Base-by-base conservation (phyloP, 1,140 invertebrate species). In the Drosophila malerkotliana region DNA sequence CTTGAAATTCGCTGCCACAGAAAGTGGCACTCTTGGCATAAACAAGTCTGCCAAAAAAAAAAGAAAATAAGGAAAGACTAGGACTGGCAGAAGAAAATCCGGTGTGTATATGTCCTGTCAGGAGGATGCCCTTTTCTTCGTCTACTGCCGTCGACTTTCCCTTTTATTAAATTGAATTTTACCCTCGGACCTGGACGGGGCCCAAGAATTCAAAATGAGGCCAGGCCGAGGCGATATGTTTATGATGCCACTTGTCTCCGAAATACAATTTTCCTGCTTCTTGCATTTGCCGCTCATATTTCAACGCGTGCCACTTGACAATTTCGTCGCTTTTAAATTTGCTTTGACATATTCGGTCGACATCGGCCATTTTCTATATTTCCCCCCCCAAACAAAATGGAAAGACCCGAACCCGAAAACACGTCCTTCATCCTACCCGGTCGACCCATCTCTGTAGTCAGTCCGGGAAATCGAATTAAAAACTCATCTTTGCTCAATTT, bases 401-500 rank as follows among this genome's bases (percentile, higher is more conserved):
- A 41, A 61, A 44, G 52, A 44, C 41, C 2, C 14, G 41, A 28
- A 49, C 48, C 39, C 32, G 21, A 67, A 57, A 67, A 69, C 67
- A 84, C 55, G 77, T 85, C 48, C 30, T 34, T 32, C 45, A 12
- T 18, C 12, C 30, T 47, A 5, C 24, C 52, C 51, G 37, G 58
- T 15, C 56, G 48, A 10, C 44, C 44, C 44, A 21, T 24, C 44
- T 47, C 44, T 10, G 44, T 24, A 47, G 39, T 53, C 63, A 32
- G 63, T 53, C 32, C 34, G 59, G 60, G 51, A 68, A 87, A 87
- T 87, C 83, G 79, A 82, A 87, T 87, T 87, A 87, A 87, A 87
- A 87, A 87, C 83, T 87, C 75, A 79, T 88, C 80, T 78, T 76
- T 56, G 59, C 49, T 73, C 79, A 87, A 87, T 82, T 87, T 82